Base-by-base conservation (phyloP, 2,113 vertebrate species). In the Hiodon alosoides region DNA sequence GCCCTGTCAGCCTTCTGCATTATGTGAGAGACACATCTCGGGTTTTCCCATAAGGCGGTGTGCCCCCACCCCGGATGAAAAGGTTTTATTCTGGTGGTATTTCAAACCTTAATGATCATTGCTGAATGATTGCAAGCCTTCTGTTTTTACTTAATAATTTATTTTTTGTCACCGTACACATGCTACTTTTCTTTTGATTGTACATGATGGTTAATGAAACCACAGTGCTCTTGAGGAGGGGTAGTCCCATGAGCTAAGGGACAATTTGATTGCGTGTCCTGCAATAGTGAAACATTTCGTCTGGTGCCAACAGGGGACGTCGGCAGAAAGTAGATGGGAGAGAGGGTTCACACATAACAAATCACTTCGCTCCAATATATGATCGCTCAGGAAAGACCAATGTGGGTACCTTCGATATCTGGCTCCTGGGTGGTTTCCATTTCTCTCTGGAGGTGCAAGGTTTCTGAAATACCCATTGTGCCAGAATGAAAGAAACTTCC, bases 391-490 rank as follows among this genome's bases (percentile, higher is more conserved):
- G 55, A 54, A 14, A 55, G 9, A 65, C 4, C 7, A 47, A 8
- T 55, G 13, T 51, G 57, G 2, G 48, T 4, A 61, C 47, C 54
- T 62, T 61, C 57, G 9, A 61, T 62, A 76, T 68, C 50, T 55
- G 7, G 13, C 66, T 60, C 50, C 52, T 5, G 2, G 48, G 3
- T 62, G 54, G 13, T 71, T 53, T 76, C 54, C 13, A 54, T 7
- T 46, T 17, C 48, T 77, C 48, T 62, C 69, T 71, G 54, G 47
- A 55, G 57, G 60, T 59, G 70, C 71, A 78, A 48, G 8, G 31
- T 7, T 66, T 78, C 77, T 70, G 71, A 79, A 78, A 75, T 78
- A 67, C 77, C 77, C 77, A 10, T 9, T 59, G 68, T 10, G 50
- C 8, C 51, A 71, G 59, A 78, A 47, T 31, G 65, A 65, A 48